Conservation (phyloP, 2,113 vertebrate genomes). For the Empidonax alnorum region DNA sequence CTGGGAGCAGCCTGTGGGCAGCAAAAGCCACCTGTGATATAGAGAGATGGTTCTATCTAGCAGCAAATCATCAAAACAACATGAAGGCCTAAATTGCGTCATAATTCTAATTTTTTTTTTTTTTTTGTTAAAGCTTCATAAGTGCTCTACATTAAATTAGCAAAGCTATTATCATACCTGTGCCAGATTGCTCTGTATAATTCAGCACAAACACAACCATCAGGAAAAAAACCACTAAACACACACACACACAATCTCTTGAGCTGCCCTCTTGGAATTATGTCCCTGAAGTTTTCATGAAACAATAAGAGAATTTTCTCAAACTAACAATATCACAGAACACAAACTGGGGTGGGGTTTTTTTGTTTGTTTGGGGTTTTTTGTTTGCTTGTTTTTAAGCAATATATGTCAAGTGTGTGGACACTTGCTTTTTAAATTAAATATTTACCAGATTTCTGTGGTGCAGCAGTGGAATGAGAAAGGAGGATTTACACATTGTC, state of each 20-base stretch:
- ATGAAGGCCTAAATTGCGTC: neutral
- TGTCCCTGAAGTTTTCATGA: neutral
- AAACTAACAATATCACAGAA: neutral
- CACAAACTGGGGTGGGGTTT: neutral
- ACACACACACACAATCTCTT: rapidly evolving
- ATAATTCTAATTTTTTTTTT: neutral
- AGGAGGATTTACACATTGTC: neutral
- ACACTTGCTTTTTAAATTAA: neutral
- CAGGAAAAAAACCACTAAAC: neutral
- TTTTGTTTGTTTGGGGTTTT: no score
- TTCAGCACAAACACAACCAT: neutral
- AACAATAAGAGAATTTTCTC: neutral
- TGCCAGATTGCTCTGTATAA: neutral
- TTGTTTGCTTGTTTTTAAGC: neutral
- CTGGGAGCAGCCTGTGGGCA: neutral
- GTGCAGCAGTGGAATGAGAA: neutral
- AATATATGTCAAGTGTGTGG: neutral
- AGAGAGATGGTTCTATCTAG: neutral
- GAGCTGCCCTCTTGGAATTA: neutral
- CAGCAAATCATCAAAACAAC: neutral
- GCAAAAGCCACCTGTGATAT: neutral
- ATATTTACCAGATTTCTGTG: neutral
- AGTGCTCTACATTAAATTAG: neutral
- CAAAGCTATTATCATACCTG: neutral
- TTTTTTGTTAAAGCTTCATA: neutral